Conservation (phyloP, 2,797 vertebrate species). For the Pangasius larnaudii region DNA sequence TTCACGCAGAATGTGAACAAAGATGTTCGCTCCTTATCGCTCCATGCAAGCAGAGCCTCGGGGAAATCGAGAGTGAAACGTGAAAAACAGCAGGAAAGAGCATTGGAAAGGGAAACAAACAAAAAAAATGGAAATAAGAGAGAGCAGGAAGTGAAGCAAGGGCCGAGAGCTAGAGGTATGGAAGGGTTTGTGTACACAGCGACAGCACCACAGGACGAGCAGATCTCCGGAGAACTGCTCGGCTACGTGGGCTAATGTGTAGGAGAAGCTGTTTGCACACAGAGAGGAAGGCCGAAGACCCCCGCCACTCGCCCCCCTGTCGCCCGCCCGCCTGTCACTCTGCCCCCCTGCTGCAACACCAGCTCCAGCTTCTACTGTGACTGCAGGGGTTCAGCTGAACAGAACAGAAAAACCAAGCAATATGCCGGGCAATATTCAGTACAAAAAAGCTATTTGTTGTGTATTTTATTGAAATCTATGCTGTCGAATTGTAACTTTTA, state of each 20-base stretch:
- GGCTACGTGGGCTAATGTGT: constrained; percentile 41
- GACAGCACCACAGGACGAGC: constrained; percentile 30
- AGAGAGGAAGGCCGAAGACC: constrained; percentile 25
- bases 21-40: constrained; percentile 44
- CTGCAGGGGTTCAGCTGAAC: neutral
- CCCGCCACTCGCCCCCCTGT: neutral
- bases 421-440: neutral
- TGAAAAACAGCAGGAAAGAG: constrained; percentile 21
- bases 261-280: constrained; percentile 45
- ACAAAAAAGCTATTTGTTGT: neutral
- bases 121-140: constrained; percentile 27
- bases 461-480: neutral
- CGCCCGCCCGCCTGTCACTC: neutral
- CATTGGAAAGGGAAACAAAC: constrained; percentile 17
- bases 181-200: constrained; percentile 47
- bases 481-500: neutral
- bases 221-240: constrained; percentile 40
- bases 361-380: neutral
- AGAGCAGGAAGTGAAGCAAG: constrained; percentile 5
- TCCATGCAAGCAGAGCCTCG: constrained; percentile 32
- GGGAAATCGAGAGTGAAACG: constrained; percentile 45
- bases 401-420: neutral
- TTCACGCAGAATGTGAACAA: constrained; percentile 34
- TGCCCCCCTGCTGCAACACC: neutral
- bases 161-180: constrained; percentile 36